phyloP scores from a whole-genome alignment of 2,113 vertebrate genomes.

The Sinocyclocheilus anophthalmus region DNA sequence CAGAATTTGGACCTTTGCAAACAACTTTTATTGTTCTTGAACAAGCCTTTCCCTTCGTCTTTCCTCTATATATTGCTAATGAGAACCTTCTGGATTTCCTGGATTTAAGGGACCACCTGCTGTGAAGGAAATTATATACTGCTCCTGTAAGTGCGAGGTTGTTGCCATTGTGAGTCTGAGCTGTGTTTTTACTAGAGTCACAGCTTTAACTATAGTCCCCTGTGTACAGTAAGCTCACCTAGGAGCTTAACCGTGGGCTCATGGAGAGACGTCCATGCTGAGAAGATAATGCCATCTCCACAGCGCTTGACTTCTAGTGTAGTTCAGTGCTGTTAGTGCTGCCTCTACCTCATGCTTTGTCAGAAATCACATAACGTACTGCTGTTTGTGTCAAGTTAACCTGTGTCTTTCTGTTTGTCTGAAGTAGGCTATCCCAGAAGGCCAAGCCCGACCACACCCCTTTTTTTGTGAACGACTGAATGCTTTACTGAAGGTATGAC shows the following conservation, averaged over 20 bases:
- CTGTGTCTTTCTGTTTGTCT: not conserved
- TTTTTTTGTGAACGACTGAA: not conserved
- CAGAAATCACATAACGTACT: not conserved
- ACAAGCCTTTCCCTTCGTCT: no score
- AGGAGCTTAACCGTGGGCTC: slow-evolving; percentile 3
- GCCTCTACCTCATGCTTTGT: not conserved
- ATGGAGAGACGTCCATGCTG: slow-evolving; percentile 12
- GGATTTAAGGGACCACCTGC: not conserved
- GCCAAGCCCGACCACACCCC: not conserved
- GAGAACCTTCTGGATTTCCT: not conserved
- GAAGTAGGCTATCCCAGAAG: not conserved
- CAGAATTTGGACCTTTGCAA: not conserved
- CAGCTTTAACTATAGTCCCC: not conserved
- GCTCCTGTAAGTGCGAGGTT: not conserved
- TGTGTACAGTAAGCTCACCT: not conserved
- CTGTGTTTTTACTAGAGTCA: not conserved
- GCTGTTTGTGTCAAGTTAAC: not conserved
- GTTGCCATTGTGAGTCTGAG: not conserved
- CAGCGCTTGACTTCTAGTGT: not conserved
- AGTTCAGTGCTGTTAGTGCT: not conserved
- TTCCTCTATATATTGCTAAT: not conserved
- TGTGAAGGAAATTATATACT: not conserved
- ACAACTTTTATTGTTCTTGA: no score
- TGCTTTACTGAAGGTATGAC: not conserved
- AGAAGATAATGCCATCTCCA: slow-evolving; percentile 17